phyloP scores from a whole-genome alignment of 2,888 invertebrate species.

The Eupithecia pulchellata region DNA sequence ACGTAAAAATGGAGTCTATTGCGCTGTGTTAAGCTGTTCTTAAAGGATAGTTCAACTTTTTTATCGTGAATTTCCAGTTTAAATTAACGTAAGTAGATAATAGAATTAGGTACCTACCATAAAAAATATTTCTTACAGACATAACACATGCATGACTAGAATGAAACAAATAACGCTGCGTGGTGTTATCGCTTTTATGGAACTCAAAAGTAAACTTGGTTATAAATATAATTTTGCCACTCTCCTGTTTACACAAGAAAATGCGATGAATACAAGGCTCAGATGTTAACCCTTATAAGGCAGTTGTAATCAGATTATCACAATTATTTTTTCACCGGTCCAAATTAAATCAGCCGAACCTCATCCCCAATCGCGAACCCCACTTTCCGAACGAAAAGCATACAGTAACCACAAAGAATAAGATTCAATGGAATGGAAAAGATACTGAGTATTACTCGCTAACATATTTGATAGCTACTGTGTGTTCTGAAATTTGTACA shows the following conservation, averaged over 20 bases:
- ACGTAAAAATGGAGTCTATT: not conserved
- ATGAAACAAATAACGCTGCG: no score
- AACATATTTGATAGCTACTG: not conserved
- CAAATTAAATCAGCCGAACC: slow-evolving; percentile 47
- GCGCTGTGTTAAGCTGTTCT: not conserved
- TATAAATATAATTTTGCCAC: slow-evolving; percentile 8
- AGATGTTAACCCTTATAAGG: slow-evolving; percentile 48
- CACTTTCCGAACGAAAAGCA: slow-evolving; percentile 43
- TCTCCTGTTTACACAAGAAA: slow-evolving; percentile 22
- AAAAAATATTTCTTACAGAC: no score
- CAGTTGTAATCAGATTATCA: slow-evolving; percentile 47
- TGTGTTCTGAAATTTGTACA: not conserved
- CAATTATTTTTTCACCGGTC: slow-evolving; percentile 49
- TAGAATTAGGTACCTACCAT: no score
- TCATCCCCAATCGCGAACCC: slow-evolving; percentile 48
- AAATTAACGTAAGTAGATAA: not conserved
- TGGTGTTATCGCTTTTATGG: not conserved
- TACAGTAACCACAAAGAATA: slow-evolving; percentile 26
- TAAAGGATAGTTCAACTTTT: not conserved
- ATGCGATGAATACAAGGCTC: slow-evolving; percentile 41
- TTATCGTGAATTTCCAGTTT: not conserved
- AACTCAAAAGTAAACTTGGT: not conserved
- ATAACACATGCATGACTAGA: no score
- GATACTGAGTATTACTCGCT: not conserved
- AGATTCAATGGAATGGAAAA: slow-evolving; percentile 30